A percentile compares a stretch with the other conserved stretches of the same genome.
Conservation (phyloP, 2,888 invertebrate genomes). For the Dermolepida albohirtum region DNA sequence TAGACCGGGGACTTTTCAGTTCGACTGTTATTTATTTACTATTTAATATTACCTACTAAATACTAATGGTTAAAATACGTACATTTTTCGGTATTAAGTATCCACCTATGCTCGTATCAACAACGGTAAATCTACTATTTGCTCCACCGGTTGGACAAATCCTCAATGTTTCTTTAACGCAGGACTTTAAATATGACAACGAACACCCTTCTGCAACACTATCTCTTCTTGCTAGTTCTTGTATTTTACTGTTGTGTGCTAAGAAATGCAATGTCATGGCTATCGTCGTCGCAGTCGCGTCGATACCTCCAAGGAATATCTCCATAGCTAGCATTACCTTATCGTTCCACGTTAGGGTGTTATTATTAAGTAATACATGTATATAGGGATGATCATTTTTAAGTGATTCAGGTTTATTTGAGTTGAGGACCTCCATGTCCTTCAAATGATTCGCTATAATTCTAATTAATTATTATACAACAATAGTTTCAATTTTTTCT, state of each 20-base stretch:
- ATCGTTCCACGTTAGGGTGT: slow-evolving; percentile 64
- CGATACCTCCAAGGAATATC: slow-evolving; percentile 70
- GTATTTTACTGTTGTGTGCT: slow-evolving; percentile 73
- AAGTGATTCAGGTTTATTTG: slow-evolving; percentile 47
- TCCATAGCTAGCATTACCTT: slow-evolving; percentile 68
- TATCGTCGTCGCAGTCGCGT: slow-evolving; percentile 68
- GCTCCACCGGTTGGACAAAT: slow-evolving; percentile 72
- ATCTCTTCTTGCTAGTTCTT: slow-evolving; percentile 73
- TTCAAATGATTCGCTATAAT: slow-evolving; percentile 26
- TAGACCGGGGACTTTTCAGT: no score
- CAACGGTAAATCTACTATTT: slow-evolving; percentile 67
- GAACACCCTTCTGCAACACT: slow-evolving; percentile 65
- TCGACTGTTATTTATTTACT: no score
- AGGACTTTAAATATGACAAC: slow-evolving; percentile 75
- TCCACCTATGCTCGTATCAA: slow-evolving; percentile 72
- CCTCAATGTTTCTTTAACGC: slow-evolving; percentile 78
- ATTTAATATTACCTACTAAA: no score
- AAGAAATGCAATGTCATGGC: slow-evolving; percentile 68
- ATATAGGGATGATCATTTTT: slow-evolving; percentile 58
- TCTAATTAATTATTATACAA: slow-evolving; percentile 31
- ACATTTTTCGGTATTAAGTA: slow-evolving; percentile 74
- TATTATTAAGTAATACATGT: slow-evolving; percentile 60
- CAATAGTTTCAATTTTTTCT: no score
- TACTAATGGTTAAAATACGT: no score
- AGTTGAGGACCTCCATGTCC: neutral